Conservation (phyloP, 1,140 invertebrate species). For the Megalopta genalis region DNA sequence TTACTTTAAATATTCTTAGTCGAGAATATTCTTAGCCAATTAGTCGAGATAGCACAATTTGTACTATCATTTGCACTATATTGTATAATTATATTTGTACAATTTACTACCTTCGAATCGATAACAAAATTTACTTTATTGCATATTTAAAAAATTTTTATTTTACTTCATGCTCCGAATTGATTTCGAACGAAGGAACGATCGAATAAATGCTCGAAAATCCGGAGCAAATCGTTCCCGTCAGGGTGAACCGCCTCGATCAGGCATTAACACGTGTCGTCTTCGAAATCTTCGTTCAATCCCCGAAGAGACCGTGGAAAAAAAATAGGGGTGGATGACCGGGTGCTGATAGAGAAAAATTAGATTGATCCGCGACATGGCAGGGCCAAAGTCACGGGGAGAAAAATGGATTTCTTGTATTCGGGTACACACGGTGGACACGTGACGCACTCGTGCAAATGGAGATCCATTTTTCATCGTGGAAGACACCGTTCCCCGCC, state of each 20-base stretch:
- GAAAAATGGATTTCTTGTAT: constrained; percentile 30
- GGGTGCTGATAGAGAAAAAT: neutral
- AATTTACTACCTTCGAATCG: too few species aligned
- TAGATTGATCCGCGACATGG: constrained; percentile 8
- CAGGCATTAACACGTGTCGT: neutral
- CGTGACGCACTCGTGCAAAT: constrained; percentile 14
- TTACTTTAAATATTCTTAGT: too few species aligned
- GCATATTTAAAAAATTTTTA: too few species aligned
- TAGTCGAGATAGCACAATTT: too few species aligned
- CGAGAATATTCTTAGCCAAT: too few species aligned
- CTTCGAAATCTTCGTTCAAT: constrained; percentile 2
- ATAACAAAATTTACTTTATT: too few species aligned
- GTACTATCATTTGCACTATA: too few species aligned
- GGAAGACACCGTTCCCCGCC: neutral
- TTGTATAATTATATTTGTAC: too few species aligned
- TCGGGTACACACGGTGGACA: neutral
- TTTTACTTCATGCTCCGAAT: too few species aligned
- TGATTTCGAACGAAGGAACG: too few species aligned
- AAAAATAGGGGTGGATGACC: neutral
- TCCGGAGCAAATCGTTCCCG: neutral
- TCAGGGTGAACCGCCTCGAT: neutral
- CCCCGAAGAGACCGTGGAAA: neutral
- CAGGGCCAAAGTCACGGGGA: constrained; percentile 2
- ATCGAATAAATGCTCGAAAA: too few species aligned
- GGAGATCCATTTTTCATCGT: constrained; percentile 37